A percentile compares a stretch with the other conserved stretches of the same genome.
Conservation (phyloP, 2,113 vertebrate genomes). For the Equus quagga region DNA sequence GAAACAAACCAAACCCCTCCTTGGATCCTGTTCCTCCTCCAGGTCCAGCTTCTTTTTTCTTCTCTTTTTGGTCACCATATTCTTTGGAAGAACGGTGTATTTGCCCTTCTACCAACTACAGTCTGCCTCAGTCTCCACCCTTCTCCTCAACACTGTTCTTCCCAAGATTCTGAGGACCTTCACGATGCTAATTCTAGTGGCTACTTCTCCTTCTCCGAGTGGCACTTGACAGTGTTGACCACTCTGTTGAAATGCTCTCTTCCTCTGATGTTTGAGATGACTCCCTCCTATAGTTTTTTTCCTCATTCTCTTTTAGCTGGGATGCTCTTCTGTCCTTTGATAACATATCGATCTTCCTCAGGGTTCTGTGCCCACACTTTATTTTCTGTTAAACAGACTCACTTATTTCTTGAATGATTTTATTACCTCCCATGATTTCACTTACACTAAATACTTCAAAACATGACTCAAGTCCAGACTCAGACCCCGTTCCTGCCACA, state of each 20-base stretch:
- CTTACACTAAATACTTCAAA: not conserved
- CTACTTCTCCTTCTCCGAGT: not conserved
- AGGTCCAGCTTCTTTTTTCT: not conserved
- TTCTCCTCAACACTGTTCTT: not conserved
- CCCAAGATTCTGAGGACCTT: not conserved
- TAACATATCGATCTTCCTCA: not conserved
- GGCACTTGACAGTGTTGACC: accelerated
- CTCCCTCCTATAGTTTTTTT: accelerated
- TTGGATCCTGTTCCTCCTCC: not conserved
- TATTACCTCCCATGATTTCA: not conserved
- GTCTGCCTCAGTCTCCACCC: not conserved
- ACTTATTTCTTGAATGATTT: not conserved
- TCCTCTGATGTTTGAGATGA: not conserved
- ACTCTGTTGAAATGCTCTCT: not conserved
- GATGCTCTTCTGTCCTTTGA: not conserved
- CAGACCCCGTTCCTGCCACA: not conserved
- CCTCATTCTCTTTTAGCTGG: not conserved
- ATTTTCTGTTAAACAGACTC: not conserved
- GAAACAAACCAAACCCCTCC: not conserved
- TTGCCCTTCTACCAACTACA: not conserved
- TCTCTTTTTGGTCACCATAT: not conserved
- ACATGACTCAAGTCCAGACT: not conserved
- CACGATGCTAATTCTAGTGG: not conserved
- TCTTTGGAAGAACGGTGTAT: not conserved
- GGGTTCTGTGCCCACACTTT: not conserved